Percentiles rank a stretch among this genome's conserved stretches.
These are phyloP conservation scores for Ormyrus rosae DNA, from an alignment of 2,888 invertebrate species.

Conservation along the genomic window DNA sequence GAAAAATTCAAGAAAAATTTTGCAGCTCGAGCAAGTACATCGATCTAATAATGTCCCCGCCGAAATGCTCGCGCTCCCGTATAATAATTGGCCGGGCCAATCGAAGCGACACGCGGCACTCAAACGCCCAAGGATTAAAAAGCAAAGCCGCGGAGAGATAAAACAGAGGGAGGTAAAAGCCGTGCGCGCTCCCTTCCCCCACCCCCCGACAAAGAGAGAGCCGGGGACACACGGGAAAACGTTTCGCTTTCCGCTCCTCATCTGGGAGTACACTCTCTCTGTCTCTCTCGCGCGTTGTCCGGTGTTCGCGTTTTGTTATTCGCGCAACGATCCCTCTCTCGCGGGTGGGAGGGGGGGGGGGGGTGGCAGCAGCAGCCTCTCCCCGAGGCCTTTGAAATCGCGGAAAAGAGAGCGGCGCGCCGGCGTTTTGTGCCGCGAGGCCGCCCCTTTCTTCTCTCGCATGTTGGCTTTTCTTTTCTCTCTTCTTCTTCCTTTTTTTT, in stretches of 20 bases:
- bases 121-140: constrained; percentile 28
- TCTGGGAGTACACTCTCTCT: no score
- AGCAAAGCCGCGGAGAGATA: constrained; percentile 24
- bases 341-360: not conserved
- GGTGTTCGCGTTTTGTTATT: constrained; percentile 2
- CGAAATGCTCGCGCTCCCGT: no score
- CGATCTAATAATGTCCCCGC: no score
- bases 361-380: constrained; percentile 5
- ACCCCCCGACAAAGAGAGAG: not conserved
- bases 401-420: constrained; percentile 3
- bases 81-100: no score
- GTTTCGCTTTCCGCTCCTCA: not conserved
- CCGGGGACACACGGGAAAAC: not conserved
- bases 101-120: not conserved
- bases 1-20: no score
- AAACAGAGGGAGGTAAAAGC: not conserved
- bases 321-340: not conserved
- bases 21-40: no score
- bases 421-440: no score
- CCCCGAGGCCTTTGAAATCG: constrained; percentile 14
- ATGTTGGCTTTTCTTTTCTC: not conserved
- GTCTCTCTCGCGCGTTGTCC: no score
- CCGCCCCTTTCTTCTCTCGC: no score
- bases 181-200: not conserved
- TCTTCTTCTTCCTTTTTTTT: not conserved